Evolutionary conservation across 2,113 vertebrate genomes (phyloP).

Genomic region (Odontesthes bonariensis): DNA sequence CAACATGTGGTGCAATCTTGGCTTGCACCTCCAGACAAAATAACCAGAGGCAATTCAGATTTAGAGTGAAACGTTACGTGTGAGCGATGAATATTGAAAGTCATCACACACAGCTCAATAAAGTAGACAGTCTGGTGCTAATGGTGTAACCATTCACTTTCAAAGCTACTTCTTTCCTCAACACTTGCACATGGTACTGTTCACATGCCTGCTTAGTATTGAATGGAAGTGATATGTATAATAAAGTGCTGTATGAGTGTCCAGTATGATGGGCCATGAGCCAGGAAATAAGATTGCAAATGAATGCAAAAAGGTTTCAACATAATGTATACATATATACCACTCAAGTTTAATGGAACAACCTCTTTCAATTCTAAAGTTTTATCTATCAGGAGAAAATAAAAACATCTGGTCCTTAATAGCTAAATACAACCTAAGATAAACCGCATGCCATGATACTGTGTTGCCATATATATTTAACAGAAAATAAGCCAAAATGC

Average conservation of each 20-base stretch:
- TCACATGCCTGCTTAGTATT: not conserved
- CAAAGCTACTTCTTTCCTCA: too few species aligned
- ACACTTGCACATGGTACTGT: not conserved
- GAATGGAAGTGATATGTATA: not conserved
- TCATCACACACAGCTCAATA: slow-evolving; percentile 5
- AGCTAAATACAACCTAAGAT: too few species aligned
- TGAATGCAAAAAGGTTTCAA: too few species aligned
- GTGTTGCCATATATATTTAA: too few species aligned
- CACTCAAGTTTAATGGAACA: too few species aligned
- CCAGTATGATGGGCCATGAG: not conserved
- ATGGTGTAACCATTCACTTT: not conserved
- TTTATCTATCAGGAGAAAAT: too few species aligned
- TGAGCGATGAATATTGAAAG: slow-evolving; percentile 17
- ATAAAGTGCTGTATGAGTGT: not conserved
- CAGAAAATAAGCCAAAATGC: too few species aligned
- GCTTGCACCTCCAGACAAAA: slow-evolving; percentile 42
- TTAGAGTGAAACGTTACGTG: slow-evolving; percentile 2
- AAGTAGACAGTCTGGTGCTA: slow-evolving; percentile 4
- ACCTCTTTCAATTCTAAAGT: too few species aligned
- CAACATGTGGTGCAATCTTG: slow-evolving; percentile 23
- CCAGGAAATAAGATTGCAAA: too few species aligned
- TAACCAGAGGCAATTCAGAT: slow-evolving; percentile 26
- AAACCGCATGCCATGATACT: too few species aligned
- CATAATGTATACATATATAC: too few species aligned
- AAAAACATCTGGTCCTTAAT: too few species aligned